Conservation (phyloP, 2,113 vertebrate genomes). For the Cnemophilus loriae region DNA sequence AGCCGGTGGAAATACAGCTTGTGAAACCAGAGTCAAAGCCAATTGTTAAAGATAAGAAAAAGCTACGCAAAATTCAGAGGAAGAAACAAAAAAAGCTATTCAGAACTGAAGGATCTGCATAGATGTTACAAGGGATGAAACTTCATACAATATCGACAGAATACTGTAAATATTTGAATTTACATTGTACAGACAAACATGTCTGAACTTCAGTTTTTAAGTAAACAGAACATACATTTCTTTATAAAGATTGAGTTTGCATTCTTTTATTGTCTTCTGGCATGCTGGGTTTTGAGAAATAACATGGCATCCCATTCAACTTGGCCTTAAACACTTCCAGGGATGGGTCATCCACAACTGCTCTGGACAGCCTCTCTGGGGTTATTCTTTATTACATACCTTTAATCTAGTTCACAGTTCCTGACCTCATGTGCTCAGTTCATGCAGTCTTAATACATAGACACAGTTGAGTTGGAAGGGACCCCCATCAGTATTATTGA, state of each 20-base stretch:
- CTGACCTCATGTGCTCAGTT: neutral
- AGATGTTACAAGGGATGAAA: neutral
- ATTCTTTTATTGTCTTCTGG: neutral
- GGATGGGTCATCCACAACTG: neutral
- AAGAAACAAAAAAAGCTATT: conserved; percentile 71
- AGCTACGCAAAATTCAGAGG: conserved; percentile 83
- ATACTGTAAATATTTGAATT: conserved; percentile 45
- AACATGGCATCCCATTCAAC: neutral
- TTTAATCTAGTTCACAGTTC: neutral
- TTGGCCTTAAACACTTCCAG: neutral
- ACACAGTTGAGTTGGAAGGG: neutral
- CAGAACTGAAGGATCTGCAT: conserved; percentile 34
- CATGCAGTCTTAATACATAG: neutral
- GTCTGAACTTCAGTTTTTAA: neutral
- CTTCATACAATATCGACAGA: neutral
- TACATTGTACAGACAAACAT: neutral
- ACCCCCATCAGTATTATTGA: rapidly evolving
- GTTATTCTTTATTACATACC: neutral
- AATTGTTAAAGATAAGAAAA: conserved; percentile 80
- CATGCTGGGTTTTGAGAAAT: neutral
- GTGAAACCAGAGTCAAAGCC: conserved; percentile 75
- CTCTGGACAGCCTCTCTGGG: neutral
- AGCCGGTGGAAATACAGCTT: conserved; percentile 74
- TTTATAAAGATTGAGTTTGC: neutral
- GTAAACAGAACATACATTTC: neutral